A percentile compares a stretch with the other conserved stretches of the same genome.
Evolutionary conservation across 2,797 vertebrate genomes (phyloP).

Genomic region (Hozukius guyotensis): DNA sequence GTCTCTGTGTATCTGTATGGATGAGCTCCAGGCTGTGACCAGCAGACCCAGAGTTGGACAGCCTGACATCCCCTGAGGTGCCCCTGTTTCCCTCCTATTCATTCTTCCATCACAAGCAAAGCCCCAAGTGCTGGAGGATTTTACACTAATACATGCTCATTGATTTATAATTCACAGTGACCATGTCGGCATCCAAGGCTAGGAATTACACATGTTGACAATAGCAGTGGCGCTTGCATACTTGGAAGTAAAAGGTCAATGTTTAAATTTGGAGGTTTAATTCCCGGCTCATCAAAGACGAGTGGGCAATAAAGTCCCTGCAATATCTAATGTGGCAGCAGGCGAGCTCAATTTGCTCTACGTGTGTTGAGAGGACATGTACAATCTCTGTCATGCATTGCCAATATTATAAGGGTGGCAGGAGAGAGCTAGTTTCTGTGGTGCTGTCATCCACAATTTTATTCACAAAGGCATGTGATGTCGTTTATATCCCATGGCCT

Average conservation of each 20-base stretch:
- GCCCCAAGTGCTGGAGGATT: constrained; percentile 62
- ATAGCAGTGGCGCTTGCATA: constrained; percentile 55
- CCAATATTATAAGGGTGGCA: neutral
- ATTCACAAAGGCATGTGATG: constrained; percentile 12
- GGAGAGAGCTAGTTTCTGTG: neutral
- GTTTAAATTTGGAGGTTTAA: constrained; percentile 71
- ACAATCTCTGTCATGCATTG: constrained; percentile 28
- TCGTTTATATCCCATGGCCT: neutral
- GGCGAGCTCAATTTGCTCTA: constrained; percentile 19
- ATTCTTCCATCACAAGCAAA: constrained; percentile 59
- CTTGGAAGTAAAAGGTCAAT: constrained; percentile 79
- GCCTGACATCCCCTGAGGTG: constrained; percentile 52
- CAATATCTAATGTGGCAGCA: constrained; percentile 26
- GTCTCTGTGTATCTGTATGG: constrained; percentile 47
- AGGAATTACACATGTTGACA: constrained; percentile 79
- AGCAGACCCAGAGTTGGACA: constrained; percentile 56
- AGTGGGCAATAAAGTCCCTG: constrained; percentile 11
- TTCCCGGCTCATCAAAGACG: constrained; percentile 47
- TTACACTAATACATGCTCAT: constrained; percentile 71
- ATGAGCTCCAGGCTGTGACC: constrained; percentile 53
- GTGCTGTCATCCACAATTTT: constrained; percentile 15
- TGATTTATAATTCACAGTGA: constrained; percentile 79
- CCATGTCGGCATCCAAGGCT: constrained; percentile 50
- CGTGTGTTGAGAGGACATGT: constrained; percentile 6
- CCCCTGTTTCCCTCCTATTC: constrained; percentile 45